Conservation (phyloP, 2,888 invertebrate genomes). For the Polyommatus iphigenia region DNA sequence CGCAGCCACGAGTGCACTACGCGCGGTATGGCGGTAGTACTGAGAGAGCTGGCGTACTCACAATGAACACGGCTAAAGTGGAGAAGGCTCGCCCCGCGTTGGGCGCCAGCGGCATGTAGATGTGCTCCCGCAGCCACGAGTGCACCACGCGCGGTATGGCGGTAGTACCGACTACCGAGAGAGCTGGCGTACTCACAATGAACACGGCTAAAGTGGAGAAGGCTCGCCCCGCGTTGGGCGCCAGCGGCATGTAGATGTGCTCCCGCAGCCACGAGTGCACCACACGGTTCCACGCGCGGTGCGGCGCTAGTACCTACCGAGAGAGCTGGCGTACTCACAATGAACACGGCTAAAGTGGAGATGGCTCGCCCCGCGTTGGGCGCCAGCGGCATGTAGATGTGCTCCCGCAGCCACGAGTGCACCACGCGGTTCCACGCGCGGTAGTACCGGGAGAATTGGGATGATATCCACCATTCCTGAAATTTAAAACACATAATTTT, state of each 20-base stretch:
- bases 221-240: slow-evolving; percentile 56
- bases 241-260: slow-evolving; percentile 90
- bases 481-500: slow-evolving; percentile 34
- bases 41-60: slow-evolving; percentile 43
- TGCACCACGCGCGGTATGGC: slow-evolving; percentile 90
- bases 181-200: slow-evolving; percentile 49
- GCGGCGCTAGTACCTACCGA: slow-evolving; percentile 52
- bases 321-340: slow-evolving; percentile 76
- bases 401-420: slow-evolving; percentile 95
- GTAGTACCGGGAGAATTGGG: slow-evolving; percentile 90
- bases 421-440: slow-evolving; percentile 98
- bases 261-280: slow-evolving; percentile 97
- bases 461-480: slow-evolving; percentile 97
- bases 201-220: slow-evolving; percentile 62
- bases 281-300: slow-evolving; percentile 97
- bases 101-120: slow-evolving; percentile 86
- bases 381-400: slow-evolving; percentile 88
- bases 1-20: slow-evolving; percentile 97
- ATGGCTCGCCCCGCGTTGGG: slow-evolving; percentile 56
- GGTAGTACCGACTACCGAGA: no score
- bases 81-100: slow-evolving; percentile 55
- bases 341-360: slow-evolving; percentile 62
- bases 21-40: slow-evolving; percentile 86
- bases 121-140: slow-evolving; percentile 95
- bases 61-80: slow-evolving; percentile 63